These are phyloP conservation scores for Phataginus tetradactyla DNA, from an alignment of 2,797 vertebrate genomes.

Conservation along the genomic window DNA sequence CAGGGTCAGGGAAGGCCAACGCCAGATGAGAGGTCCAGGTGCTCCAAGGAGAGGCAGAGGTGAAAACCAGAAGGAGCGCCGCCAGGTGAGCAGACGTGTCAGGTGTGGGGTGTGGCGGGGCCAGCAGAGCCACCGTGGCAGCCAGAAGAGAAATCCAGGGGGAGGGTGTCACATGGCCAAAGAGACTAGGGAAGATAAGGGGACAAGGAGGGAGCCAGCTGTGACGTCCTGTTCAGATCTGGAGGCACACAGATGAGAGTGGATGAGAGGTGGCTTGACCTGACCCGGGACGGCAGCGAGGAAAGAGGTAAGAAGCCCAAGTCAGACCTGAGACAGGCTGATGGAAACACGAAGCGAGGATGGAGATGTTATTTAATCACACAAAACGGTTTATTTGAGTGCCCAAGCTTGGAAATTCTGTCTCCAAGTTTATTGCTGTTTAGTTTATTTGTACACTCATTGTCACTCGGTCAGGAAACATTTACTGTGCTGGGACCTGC, in stretches of 20 bases:
- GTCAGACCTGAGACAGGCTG: neutral
- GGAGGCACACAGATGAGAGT: neutral
- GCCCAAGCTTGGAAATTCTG: neutral
- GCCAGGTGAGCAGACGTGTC: neutral
- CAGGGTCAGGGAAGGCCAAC: fast-evolving
- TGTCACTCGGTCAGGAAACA: neutral
- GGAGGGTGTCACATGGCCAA: neutral
- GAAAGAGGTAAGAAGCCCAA: neutral
- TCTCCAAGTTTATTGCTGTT: neutral
- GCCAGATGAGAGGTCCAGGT: neutral
- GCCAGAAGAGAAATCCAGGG: neutral
- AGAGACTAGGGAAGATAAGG: neutral
- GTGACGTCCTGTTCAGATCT: neutral
- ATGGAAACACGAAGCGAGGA: neutral
- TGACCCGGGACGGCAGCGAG: neutral
- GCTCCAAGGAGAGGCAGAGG: neutral
- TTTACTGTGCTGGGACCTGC: neutral
- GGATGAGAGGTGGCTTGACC: neutral
- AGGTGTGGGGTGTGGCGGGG: fast-evolving
- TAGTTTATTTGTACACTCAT: neutral
- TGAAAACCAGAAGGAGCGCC: neutral
- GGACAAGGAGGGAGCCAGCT: neutral
- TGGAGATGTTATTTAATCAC: too few species aligned
- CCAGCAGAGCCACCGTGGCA: neutral
- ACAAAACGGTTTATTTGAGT: neutral